These are phyloP conservation scores for Papilio dardanus DNA, from an alignment of 1,140 invertebrate genomes.

Conservation along the genomic window DNA sequence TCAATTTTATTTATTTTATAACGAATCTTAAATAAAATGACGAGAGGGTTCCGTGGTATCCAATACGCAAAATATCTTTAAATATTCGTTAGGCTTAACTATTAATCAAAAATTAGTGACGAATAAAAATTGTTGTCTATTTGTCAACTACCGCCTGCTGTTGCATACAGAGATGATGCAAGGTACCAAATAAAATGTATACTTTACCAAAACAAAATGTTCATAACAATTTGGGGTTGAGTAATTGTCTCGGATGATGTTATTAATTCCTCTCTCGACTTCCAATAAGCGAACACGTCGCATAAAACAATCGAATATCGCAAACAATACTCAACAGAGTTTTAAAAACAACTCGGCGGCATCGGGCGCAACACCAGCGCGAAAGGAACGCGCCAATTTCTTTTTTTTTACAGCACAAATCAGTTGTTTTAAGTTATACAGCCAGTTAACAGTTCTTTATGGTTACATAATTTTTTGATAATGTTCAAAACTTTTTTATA, in stretches of 20 bases:
- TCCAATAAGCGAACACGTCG: constrained; percentile 17
- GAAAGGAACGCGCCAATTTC: constrained; percentile 2
- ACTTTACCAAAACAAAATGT: constrained; percentile 1
- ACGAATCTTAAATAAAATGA: not conserved
- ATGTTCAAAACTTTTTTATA: not conserved
- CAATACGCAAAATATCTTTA: too few relatives aligned
- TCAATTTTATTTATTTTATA: not conserved
- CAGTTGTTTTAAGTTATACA: not conserved
- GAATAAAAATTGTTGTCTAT: not conserved
- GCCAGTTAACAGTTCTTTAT: constrained; percentile 13
- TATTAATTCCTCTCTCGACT: constrained; percentile 15
- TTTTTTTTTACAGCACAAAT: not conserved
- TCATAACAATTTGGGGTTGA: constrained; percentile 18
- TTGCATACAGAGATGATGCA: not conserved
- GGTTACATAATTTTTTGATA: constrained; percentile 1
- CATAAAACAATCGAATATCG: constrained; percentile 18
- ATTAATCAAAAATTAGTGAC: not conserved
- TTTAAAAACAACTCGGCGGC: not conserved
- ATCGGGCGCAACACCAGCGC: not conserved
- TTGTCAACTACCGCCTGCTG: not conserved
- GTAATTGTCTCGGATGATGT: constrained; percentile 11
- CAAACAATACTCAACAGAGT: constrained; percentile 6
- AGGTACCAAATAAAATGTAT: constrained; percentile 18
- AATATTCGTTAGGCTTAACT: not conserved
- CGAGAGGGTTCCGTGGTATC: not conserved